A percentile compares a stretch with the other conserved stretches of the same genome.
These are phyloP conservation scores for Philhelius pedissequus DNA, from an alignment of 2,888 invertebrate genomes.

Conservation along the genomic window DNA sequence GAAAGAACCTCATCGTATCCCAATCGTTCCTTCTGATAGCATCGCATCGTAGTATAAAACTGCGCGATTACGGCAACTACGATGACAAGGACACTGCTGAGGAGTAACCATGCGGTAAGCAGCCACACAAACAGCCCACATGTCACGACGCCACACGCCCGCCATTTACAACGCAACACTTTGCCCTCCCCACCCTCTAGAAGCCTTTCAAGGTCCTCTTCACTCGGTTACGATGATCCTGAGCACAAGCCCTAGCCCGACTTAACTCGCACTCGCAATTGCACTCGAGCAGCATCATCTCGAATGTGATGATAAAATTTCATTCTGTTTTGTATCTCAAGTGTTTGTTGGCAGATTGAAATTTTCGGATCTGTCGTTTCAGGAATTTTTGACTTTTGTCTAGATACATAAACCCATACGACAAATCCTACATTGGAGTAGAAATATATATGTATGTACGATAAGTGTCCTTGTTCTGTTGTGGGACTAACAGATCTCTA, in stretches of 20 bases:
- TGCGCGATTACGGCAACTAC: conserved; percentile 23
- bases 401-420: conserved; percentile 40
- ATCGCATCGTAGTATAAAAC: conserved; percentile 46
- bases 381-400: conserved; percentile 61
- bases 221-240: conserved; percentile 45
- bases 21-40: conserved; percentile 57
- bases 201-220: conserved; percentile 29
- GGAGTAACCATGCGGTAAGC: conserved; percentile 7
- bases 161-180: no score
- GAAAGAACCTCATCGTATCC: conserved; percentile 63
- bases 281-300: neutral
- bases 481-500: neutral
- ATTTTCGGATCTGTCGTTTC: conserved; percentile 64
- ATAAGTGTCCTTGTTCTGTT: conserved; percentile 24
- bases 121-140: conserved; percentile 28
- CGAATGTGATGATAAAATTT: conserved; percentile 64
- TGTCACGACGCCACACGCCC: conserved; percentile 2
- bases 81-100: conserved; percentile 16
- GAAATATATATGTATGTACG: no score
- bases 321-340: conserved; percentile 60
- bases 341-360: conserved; percentile 67
- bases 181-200: neutral
- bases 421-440: no score
- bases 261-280: conserved; percentile 5
- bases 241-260: conserved; percentile 2